Conservation (phyloP, 2,797 vertebrate species). For the Hypotaenidia okinawae region DNA sequence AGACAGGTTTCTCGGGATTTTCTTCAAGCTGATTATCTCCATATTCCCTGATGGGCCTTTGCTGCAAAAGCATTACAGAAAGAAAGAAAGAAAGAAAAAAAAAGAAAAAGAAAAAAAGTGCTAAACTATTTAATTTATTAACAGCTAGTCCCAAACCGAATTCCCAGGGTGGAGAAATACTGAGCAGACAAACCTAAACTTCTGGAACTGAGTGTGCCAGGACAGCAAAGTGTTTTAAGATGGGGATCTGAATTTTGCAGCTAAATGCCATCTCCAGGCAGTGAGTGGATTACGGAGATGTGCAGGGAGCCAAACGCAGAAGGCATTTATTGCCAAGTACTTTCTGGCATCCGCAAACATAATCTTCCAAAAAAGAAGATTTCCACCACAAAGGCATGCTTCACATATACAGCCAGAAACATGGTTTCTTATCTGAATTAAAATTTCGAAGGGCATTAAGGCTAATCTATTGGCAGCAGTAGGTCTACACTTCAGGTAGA, state of each 20-base stretch:
- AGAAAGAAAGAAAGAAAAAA: neutral
- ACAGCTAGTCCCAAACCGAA: neutral
- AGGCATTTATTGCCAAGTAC: conserved; percentile 27
- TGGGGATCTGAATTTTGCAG: neutral
- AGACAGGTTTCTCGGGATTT: conserved; percentile 29
- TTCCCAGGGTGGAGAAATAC: neutral
- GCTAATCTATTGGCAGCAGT: neutral
- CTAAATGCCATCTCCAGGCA: neutral
- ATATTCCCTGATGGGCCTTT: neutral
- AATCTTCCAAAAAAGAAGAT: conserved; percentile 25
- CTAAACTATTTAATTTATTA: conserved; percentile 19
- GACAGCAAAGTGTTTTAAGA: neutral
- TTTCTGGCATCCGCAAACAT: conserved; percentile 6
- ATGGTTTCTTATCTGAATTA: neutral
- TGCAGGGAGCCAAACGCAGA: neutral
- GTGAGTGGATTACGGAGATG: neutral
- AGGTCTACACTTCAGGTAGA: conserved; percentile 34
- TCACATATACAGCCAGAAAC: neutral
- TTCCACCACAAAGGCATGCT: conserved; percentile 22
- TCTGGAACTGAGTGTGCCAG: neutral
- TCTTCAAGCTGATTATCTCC: conserved; percentile 45
- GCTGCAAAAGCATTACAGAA: neutral
- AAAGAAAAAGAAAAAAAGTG: neutral
- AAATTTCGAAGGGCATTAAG: neutral
- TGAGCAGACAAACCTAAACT: neutral